Conservation (phyloP, 2,888 invertebrate species). For the Plagodis pulveraria region DNA sequence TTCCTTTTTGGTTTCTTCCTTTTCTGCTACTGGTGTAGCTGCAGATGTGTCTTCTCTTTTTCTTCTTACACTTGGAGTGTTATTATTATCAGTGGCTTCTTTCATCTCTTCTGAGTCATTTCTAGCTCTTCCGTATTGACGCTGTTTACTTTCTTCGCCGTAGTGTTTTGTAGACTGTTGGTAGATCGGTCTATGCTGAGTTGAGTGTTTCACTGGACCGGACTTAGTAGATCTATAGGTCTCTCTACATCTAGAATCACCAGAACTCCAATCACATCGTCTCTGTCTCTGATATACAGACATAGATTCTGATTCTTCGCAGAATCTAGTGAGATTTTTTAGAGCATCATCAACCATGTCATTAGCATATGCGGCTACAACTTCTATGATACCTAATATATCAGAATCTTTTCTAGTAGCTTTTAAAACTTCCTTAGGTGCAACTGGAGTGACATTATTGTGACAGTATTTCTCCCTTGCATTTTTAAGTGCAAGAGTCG, state of each 20-base stretch:
- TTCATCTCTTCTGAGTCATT: slow-evolving; percentile 9
- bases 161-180: slow-evolving; percentile 48
- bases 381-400: slow-evolving; percentile 50
- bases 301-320: slow-evolving; percentile 46
- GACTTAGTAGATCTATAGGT: slow-evolving; percentile 52
- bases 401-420: slow-evolving; percentile 35
- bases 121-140: slow-evolving; percentile 12
- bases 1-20: neutral
- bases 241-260: slow-evolving; percentile 34
- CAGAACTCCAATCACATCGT: slow-evolving; percentile 24
- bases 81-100: slow-evolving; percentile 3
- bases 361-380: slow-evolving; percentile 48
- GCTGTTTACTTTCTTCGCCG: slow-evolving; percentile 5
- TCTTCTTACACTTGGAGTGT: slow-evolving; percentile 13
- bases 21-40: neutral
- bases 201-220: slow-evolving; percentile 48
- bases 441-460: slow-evolving; percentile 11
- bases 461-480: slow-evolving; percentile 62
- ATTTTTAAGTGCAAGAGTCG: slow-evolving; percentile 52
- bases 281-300: slow-evolving; percentile 46
- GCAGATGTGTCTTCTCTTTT: slow-evolving; percentile 18
- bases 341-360: slow-evolving; percentile 49
- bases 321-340: slow-evolving; percentile 57
- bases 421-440: slow-evolving; percentile 6
- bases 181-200: slow-evolving; percentile 54